phyloP scores from a whole-genome alignment of 1,140 invertebrate genomes.

The Pogonognathellus flavescens region DNA sequence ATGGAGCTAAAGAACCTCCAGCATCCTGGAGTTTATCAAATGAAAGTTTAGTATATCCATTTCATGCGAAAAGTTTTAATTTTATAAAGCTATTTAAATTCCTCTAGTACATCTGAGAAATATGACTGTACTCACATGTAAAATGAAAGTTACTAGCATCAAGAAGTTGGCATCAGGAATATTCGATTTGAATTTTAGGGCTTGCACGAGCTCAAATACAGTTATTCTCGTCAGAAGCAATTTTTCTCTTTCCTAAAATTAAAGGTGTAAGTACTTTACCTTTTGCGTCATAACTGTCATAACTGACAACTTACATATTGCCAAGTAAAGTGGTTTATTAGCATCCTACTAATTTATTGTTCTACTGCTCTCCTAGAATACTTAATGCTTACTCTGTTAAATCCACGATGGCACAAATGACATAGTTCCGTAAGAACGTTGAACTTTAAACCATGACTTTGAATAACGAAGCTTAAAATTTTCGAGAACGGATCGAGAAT shows the following conservation, averaged over 20 bases:
- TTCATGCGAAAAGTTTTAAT: background rate
- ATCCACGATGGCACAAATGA: conserved; percentile 88
- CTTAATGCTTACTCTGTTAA: conserved; percentile 77
- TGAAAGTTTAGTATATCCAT: conserved; percentile 66
- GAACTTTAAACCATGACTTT: conserved; percentile 88
- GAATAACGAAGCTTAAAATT: conserved; percentile 89
- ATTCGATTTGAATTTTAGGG: conserved; percentile 93
- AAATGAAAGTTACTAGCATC: conserved; percentile 87
- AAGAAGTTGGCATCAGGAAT: conserved; percentile 95
- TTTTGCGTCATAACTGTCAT: no score
- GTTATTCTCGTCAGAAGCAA: conserved; percentile 89
- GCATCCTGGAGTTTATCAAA: conserved; percentile 74
- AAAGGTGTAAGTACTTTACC: background rate
- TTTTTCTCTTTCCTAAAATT: conserved; percentile 88
- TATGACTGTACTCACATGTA: conserved; percentile 75
- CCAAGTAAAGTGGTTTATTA: no score
- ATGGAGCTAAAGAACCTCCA: conserved; percentile 81
- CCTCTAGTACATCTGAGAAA: no score
- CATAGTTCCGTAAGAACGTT: conserved; percentile 89
- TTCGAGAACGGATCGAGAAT: conserved; percentile 97
- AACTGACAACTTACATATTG: no score
- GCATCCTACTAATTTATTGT: no score
- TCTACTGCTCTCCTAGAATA: background rate
- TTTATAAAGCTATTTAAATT: conserved; percentile 68
- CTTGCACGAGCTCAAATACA: conserved; percentile 94